Evolutionary conservation across 2,888 invertebrate species (phyloP).

Genomic region (Strigamia crassipes): DNA sequence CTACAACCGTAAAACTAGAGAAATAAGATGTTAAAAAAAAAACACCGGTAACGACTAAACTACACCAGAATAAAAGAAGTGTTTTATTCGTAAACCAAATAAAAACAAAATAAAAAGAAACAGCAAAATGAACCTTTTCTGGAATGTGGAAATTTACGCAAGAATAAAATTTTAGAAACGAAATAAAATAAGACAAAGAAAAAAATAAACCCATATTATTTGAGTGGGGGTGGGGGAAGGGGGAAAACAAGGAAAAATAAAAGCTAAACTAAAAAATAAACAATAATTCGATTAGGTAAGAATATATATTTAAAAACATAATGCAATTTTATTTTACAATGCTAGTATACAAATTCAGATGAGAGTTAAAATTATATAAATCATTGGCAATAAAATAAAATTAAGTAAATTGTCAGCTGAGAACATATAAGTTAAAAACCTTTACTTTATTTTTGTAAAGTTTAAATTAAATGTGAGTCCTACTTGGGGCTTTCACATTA

Average conservation of each 20-base stretch:
- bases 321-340: background rate
- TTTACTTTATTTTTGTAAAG: background rate
- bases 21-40: background rate
- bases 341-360: background rate
- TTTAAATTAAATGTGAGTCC: background rate
- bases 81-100: background rate
- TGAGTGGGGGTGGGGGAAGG: too few species aligned
- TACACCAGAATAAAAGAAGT: background rate
- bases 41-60: too few species aligned
- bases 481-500: conserved; percentile 16
- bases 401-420: background rate
- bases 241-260: background rate
- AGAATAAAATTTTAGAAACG: background rate
- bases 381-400: background rate
- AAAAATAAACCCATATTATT: background rate
- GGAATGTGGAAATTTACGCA: background rate
- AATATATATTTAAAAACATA: background rate
- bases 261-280: background rate
- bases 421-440: background rate
- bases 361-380: too few species aligned
- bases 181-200: background rate
- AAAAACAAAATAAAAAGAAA: background rate
- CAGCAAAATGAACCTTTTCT: background rate
- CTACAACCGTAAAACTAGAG: background rate
- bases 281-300: background rate